These are phyloP conservation scores for Calliphora vicina DNA, from an alignment of 1,140 invertebrate genomes.

Conservation along the genomic window DNA sequence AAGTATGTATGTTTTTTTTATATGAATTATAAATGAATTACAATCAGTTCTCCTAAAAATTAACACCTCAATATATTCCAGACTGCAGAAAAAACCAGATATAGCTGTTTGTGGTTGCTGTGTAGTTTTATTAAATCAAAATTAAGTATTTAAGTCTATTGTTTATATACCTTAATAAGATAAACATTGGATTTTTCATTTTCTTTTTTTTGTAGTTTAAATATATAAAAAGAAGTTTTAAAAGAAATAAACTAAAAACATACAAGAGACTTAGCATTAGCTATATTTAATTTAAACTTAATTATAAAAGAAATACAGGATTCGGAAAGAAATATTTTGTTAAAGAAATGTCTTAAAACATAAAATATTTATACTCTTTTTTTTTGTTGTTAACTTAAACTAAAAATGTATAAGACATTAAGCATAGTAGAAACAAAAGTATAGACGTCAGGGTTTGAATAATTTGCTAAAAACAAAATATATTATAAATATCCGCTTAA, in stretches of 20 bases:
- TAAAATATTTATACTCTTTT: neutral
- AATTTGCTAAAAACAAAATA: no score
- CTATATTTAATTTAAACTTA: neutral
- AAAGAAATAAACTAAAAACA: neutral
- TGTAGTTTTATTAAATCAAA: neutral
- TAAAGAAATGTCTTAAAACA: neutral
- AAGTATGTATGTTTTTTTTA: neutral
- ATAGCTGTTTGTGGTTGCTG: neutral
- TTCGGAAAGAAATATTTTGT: neutral
- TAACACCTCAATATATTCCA: neutral
- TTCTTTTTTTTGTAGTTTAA: neutral
- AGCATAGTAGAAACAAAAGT: no score
- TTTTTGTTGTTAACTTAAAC: no score
- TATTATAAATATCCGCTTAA: no score
- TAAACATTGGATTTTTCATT: neutral
- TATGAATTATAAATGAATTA: neutral
- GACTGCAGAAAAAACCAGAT: neutral
- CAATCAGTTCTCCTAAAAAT: slow-evolving; percentile 14
- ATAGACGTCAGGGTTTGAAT: no score
- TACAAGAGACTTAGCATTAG: no score
- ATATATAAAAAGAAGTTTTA: neutral
- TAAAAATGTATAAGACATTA: no score
- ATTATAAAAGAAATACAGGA: neutral
- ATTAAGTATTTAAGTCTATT: neutral
- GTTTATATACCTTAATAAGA: neutral